Evolutionary conservation across 2,113 vertebrate genomes (phyloP).

Genomic region (Neogale vison): DNA sequence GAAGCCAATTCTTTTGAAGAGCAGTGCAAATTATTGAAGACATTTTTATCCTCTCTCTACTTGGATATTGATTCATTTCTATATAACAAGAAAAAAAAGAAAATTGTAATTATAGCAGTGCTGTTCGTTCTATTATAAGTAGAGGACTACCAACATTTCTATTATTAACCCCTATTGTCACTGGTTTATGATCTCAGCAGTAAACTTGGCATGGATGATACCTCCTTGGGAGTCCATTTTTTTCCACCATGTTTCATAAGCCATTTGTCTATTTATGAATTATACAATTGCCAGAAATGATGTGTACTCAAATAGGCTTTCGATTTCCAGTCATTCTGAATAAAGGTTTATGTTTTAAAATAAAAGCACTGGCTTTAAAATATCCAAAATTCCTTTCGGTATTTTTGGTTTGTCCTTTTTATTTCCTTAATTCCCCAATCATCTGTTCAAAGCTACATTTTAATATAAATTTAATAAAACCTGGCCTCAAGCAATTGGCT

Average conservation of each 20-base stretch:
- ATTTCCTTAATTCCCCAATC: constrained; percentile 57
- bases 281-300: constrained; percentile 76
- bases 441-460: constrained; percentile 56
- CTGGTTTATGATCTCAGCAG: constrained; percentile 77
- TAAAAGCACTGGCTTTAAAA: constrained; percentile 52
- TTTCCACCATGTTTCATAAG: constrained; percentile 68
- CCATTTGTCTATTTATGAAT: constrained; percentile 74
- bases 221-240: constrained; percentile 73
- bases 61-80: constrained; percentile 84
- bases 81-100: constrained; percentile 76
- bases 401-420: constrained; percentile 57
- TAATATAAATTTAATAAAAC: constrained; percentile 69
- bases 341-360: constrained; percentile 64
- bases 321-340: constrained; percentile 71
- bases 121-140: constrained; percentile 74
- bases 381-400: constrained; percentile 57
- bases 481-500: constrained; percentile 57
- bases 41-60: constrained; percentile 77
- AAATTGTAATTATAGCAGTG: constrained; percentile 81
- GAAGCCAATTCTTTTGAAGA: constrained; percentile 73
- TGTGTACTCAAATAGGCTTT: constrained; percentile 70
- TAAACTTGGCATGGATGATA: constrained; percentile 64
- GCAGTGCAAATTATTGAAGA: constrained; percentile 78
- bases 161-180: constrained; percentile 79
- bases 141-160: constrained; percentile 73